A percentile compares a stretch with the other conserved stretches of the same genome.
Conservation (phyloP, 2,113 vertebrate genomes). For the Hydropotes inermis region DNA sequence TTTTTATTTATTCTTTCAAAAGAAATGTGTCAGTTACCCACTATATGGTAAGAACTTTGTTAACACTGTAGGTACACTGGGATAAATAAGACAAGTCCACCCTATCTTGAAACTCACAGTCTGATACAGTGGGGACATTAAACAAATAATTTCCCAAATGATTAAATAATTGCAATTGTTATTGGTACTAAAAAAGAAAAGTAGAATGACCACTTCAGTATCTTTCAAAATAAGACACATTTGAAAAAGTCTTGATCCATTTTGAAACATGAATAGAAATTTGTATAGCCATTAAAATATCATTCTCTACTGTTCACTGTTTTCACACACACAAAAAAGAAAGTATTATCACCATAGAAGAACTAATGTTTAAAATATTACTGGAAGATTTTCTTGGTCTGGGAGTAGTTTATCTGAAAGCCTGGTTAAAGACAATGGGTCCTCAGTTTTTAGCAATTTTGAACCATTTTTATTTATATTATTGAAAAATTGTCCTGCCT, state of each 20-base stretch:
- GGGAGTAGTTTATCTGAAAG: background rate
- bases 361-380: background rate
- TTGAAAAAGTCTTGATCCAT: background rate
- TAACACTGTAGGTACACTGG: background rate
- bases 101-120: background rate
- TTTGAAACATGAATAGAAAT: background rate
- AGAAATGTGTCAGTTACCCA: background rate
- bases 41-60: background rate
- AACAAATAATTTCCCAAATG: background rate
- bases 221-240: background rate
- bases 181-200: background rate
- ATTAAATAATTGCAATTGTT: background rate
- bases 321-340: background rate
- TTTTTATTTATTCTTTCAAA: constrained; percentile 5
- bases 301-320: background rate
- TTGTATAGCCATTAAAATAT: background rate
- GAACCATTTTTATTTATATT: constrained; percentile 1
- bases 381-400: background rate
- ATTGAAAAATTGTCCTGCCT: background rate
- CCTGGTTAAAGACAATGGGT: background rate
- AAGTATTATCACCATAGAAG: background rate
- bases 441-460: background rate
- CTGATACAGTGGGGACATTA: accelerated
- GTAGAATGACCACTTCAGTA: background rate
- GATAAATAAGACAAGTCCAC: background rate